Conservation (phyloP, 2,888 invertebrate genomes). For the Acanthosepion pharaonis region DNA sequence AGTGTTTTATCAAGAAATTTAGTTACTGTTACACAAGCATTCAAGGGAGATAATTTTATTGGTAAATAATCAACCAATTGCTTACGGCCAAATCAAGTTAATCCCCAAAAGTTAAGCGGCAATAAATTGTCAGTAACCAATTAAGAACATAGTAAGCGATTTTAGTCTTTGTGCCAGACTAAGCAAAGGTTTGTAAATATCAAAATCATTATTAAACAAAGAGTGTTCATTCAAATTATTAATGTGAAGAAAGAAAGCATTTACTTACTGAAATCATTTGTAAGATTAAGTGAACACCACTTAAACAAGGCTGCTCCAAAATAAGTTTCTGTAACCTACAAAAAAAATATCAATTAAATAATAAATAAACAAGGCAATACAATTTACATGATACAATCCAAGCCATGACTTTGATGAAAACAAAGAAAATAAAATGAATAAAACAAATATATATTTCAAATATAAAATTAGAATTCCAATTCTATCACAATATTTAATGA, state of each 20-base stretch:
- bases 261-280: conserved; percentile 82
- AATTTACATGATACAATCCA: neutral
- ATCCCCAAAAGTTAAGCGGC: neutral
- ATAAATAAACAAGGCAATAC: neutral
- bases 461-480: too few relatives aligned
- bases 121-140: neutral
- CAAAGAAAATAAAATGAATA: too few relatives aligned
- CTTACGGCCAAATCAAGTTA: neutral
- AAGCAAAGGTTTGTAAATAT: neutral
- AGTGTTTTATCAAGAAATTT: neutral
- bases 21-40: neutral
- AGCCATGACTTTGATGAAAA: too few relatives aligned
- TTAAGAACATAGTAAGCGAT: neutral
- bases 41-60: neutral
- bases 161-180: neutral
- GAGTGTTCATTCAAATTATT: neutral
- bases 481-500: too few relatives aligned
- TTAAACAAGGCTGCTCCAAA: conserved; percentile 88
- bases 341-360: conserved; percentile 2
- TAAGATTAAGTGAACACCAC: conserved; percentile 91
- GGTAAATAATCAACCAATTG: neutral
- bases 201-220: neutral
- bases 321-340: conserved; percentile 81
- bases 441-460: too few relatives aligned
- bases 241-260: neutral